Evolutionary conservation across 2,888 invertebrate genomes (phyloP), one percentile per base, ranked within the genome.

Genomic region (Priocnemis perturbator): DNA sequence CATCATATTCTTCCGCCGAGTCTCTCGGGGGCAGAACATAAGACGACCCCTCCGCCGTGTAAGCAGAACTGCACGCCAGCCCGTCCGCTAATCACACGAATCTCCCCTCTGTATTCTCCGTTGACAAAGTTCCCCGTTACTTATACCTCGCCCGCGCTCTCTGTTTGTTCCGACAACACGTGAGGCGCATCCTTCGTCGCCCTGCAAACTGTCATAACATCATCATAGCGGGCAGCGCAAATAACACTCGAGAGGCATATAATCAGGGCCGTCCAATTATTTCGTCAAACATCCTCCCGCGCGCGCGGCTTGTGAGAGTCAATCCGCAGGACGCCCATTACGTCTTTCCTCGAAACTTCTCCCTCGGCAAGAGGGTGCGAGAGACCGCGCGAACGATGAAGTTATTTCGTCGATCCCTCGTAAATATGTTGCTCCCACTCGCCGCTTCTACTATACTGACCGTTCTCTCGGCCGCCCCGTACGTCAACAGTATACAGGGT

Each of bases 321-420:
- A 37, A 37, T 37, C 37, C 37, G 37, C 37, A 5, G 4, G 11
- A 9, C 11, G 37, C 14, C 37, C 37, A 37, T 37, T 37, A 37
- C 37, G 37, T 11, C 37, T 37, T 37, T 37, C 14, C 1, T 9
- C 4, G 7, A 37, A 37, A 3, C 7, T 37, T 37, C 7, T 37
- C 14, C 14, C 26, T 7, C 26, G 11, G 37, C 11, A 9, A 3
- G 37, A 37, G 37, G 37, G 37, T 37, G 37, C 2, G 26, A 37
- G 37, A 37, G 37, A 26, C 26, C 26, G 26, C 26, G 37, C 45
- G 64, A 58, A 44, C 48, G 52, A 64, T 52, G 58, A 64, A 58
- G 58, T 52, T 52, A 64, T 64, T 64, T 57, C 58, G 3, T 58
- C 48, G 64, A 64, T 58, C 64, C 64, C 15, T 19, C 52, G 64